Conservation (phyloP, 2,888 invertebrate species). For the Drosophila greeni region DNA sequence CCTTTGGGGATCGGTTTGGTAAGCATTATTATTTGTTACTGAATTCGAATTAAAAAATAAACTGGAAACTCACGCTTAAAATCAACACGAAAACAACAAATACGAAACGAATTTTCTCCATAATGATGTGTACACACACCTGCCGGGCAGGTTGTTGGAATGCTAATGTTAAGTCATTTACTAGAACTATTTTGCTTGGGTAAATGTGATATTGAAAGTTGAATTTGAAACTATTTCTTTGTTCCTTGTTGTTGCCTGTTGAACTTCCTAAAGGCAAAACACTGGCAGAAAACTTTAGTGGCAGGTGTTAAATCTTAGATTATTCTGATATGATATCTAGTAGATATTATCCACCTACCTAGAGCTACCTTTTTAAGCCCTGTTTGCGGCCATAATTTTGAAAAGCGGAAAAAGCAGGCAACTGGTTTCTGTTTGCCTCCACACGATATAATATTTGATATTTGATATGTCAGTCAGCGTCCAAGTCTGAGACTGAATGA, state of each 20-base stretch:
- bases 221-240: too few species aligned
- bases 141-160: neutral
- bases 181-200: conserved; percentile 1
- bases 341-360: too few species aligned
- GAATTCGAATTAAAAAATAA: too few species aligned
- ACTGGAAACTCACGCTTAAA: neutral
- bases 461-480: conserved; percentile 51
- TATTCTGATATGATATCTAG: too few species aligned
- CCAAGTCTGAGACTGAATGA: conserved; percentile 8
- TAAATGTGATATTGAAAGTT: neutral
- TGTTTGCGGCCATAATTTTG: conserved; percentile 12
- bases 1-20: neutral
- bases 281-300: conserved; percentile 13
- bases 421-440: conserved; percentile 58
- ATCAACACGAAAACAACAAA: neutral
- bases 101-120: neutral
- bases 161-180: neutral
- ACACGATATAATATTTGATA: conserved; percentile 73
- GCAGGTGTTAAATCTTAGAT: too few species aligned
- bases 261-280: conserved; percentile 12
- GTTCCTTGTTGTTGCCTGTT: conserved; percentile 30
- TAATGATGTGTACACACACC: neutral
- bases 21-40: too few species aligned
- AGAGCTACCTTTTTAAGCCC: too few species aligned
- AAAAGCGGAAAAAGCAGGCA: conserved; percentile 50